Evolutionary conservation across 2,888 invertebrate species (phyloP).

Genomic region (Pristionchus maxplancki): DNA sequence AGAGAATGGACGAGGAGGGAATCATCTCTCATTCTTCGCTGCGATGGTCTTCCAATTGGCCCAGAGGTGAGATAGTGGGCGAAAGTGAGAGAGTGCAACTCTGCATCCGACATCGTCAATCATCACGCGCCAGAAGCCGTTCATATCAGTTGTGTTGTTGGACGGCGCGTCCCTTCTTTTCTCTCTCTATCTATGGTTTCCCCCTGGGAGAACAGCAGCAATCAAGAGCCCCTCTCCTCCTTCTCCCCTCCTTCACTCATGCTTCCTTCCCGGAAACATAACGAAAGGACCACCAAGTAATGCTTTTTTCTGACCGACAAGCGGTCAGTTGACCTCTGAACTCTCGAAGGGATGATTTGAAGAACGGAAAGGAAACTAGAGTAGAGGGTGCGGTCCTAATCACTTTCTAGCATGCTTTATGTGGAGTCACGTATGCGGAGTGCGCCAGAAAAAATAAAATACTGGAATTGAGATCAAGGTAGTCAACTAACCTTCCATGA

Average conservation of each 20-base stretch:
- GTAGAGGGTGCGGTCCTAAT: not conserved
- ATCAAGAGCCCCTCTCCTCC: not conserved
- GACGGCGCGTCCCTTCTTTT: not conserved
- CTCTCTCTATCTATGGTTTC: conserved; percentile 32
- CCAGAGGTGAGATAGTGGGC: not conserved
- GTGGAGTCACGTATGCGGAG: no score
- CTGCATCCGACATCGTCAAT: not conserved
- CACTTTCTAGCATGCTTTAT: not conserved
- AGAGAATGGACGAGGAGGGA: not conserved
- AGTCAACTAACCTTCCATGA: not conserved
- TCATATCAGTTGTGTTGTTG: conserved; percentile 20
- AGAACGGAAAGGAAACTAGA: not conserved
- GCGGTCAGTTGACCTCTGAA: not conserved
- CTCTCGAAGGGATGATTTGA: not conserved
- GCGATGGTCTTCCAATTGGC: no score
- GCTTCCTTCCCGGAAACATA: not conserved
- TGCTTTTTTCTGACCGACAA: conserved; percentile 6
- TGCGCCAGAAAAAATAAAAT: not conserved
- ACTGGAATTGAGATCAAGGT: not conserved
- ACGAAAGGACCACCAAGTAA: not conserved
- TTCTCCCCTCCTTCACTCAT: not conserved
- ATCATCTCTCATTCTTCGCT: not conserved
- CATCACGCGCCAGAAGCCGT: not conserved
- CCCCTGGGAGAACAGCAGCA: conserved; percentile 16
- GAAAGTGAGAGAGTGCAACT: not conserved